phyloP scores from a whole-genome alignment of 2,888 invertebrate species.

The Stomorhina lunata region DNA sequence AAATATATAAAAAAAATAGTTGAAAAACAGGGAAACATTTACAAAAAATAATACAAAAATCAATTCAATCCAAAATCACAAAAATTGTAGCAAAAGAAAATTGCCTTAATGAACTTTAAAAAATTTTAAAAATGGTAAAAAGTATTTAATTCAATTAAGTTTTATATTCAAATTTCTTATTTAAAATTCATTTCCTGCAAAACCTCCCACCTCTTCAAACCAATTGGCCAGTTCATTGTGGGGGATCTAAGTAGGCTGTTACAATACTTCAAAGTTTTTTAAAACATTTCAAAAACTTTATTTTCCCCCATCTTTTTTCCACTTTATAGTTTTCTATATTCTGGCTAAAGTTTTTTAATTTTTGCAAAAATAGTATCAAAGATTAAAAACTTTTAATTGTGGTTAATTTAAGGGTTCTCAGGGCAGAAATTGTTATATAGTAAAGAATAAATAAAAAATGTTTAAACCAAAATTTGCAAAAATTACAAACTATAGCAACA shows the following conservation, averaged over 20 bases:
- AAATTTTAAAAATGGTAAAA: not conserved
- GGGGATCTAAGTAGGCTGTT: not conserved
- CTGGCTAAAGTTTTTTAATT: slow-evolving; percentile 43
- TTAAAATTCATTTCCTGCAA: not conserved
- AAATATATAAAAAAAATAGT: not conserved
- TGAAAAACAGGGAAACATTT: not conserved
- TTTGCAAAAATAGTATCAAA: slow-evolving; percentile 43
- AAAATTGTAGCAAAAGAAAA: too few relatives aligned
- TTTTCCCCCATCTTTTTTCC: not conserved
- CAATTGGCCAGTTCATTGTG: not conserved
- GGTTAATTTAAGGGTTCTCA: slow-evolving; percentile 45
- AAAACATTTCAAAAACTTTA: not conserved
- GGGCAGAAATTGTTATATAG: too few relatives aligned
- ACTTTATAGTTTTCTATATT: too few relatives aligned
- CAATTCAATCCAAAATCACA: too few relatives aligned
- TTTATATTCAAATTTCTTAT: not conserved
- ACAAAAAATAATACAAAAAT: not conserved
- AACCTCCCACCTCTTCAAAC: not conserved
- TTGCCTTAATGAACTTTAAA: not conserved
- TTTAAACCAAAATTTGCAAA: too few relatives aligned
- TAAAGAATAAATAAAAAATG: too few relatives aligned
- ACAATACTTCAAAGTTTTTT: not conserved
- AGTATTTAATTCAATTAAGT: not conserved
- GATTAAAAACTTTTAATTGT: slow-evolving; percentile 57
- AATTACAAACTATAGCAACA: too few relatives aligned